Percentiles rank a stretch among this genome's conserved stretches.
These are phyloP conservation scores for Percina caprodes DNA, from an alignment of 2,113 vertebrate species.

Conservation along the genomic window DNA sequence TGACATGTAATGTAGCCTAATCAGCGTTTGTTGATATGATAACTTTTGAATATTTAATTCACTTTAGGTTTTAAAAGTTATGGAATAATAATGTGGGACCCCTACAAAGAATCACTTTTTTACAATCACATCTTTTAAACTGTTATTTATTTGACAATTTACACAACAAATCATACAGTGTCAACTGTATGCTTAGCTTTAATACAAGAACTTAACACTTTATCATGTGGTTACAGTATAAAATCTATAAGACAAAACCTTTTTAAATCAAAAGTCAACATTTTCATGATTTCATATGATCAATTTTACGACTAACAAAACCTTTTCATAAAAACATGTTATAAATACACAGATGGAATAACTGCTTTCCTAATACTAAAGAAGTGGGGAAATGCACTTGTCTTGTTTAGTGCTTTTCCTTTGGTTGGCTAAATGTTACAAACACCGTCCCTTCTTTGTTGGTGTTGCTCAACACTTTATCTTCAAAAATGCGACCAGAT, in stretches of 20 bases:
- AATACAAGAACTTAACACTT: slow-evolving; percentile 58
- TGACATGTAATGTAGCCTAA: no score
- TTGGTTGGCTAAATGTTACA: slow-evolving; percentile 86
- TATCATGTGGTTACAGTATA: slow-evolving; percentile 66
- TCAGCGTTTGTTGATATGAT: not conserved
- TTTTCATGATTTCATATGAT: slow-evolving; percentile 42
- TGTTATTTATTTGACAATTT: slow-evolving; percentile 69
- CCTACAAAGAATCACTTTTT: not conserved
- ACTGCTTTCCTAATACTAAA: slow-evolving; percentile 31
- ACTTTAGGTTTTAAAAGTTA: not conserved
- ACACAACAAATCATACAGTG: slow-evolving; percentile 53
- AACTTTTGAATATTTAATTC: not conserved
- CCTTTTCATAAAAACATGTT: slow-evolving; percentile 37
- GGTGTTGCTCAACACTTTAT: slow-evolving; percentile 70
- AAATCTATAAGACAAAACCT: slow-evolving; percentile 67
- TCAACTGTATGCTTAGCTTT: slow-evolving; percentile 54
- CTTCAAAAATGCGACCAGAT: slow-evolving; percentile 72
- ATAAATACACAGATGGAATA: slow-evolving; percentile 63
- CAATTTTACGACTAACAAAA: slow-evolving; percentile 59
- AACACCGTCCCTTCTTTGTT: slow-evolving; percentile 84
- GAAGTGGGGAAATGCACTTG: not conserved
- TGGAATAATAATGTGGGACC: not conserved
- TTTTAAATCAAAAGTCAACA: slow-evolving; percentile 53
- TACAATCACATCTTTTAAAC: slow-evolving; percentile 25
- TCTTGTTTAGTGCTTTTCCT: slow-evolving; percentile 66